These are phyloP conservation scores for Petrosia ficiformis DNA, from an alignment of 37 sponge, comb jelly and placozoan species.

Conservation along the genomic window DNA sequence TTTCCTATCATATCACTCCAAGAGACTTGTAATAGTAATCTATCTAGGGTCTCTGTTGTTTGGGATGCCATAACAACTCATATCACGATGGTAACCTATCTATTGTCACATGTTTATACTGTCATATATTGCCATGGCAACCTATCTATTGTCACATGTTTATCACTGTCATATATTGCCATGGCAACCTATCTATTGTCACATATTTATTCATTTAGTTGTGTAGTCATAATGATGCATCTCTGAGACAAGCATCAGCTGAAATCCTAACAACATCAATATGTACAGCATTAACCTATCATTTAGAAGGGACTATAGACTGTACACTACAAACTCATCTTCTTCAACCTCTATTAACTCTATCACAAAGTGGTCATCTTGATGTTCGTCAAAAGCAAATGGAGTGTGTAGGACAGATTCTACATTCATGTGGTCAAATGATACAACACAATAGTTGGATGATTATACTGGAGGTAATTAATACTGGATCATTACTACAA, in stretches of 20 bases:
- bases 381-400: slow-evolving; percentile 77
- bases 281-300: slow-evolving; percentile 24
- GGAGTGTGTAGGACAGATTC: slow-evolving; percentile 71
- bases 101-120: neutral
- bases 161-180: too few relatives aligned
- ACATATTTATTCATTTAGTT: slow-evolving; percentile 25
- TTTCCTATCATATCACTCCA: slow-evolving; percentile 72
- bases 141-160: too few relatives aligned
- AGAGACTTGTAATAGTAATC: slow-evolving; percentile 64
- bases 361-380: slow-evolving; percentile 22
- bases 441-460: slow-evolving; percentile 41
- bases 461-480: slow-evolving; percentile 45
- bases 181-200: too few relatives aligned
- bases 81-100: slow-evolving; percentile 52
- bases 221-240: slow-evolving; percentile 29
- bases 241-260: slow-evolving; percentile 48
- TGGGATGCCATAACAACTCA: slow-evolving; percentile 74
- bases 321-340: slow-evolving; percentile 22
- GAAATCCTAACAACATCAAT: slow-evolving; percentile 55
- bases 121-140: too few relatives aligned
- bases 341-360: slow-evolving; percentile 46
- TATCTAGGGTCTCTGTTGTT: slow-evolving; percentile 32
- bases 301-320: neutral
- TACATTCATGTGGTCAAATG: slow-evolving; percentile 53
- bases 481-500: slow-evolving; percentile 27